A percentile compares a stretch with the other conserved stretches of the same genome.
phyloP scores from a whole-genome alignment of 2,888 invertebrate genomes.

The Epirrhoe tristata region DNA sequence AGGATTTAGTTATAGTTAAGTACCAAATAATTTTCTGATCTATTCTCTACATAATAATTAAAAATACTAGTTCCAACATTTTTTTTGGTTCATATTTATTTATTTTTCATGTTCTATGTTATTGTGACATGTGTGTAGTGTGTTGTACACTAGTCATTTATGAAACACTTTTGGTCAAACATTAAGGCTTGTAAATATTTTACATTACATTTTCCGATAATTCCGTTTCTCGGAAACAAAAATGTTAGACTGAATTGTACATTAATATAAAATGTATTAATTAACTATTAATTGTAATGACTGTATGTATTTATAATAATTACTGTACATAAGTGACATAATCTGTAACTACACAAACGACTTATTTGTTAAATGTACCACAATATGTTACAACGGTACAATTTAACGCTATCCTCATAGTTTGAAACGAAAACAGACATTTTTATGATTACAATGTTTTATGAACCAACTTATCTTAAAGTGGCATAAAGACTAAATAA shows the following conservation, averaged over 20 bases:
- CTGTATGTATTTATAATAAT: neutral
- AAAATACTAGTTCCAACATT: too few species aligned
- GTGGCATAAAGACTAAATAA: too few species aligned
- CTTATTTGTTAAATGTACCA: slow-evolving; percentile 2
- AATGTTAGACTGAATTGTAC: neutral
- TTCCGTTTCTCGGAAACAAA: too few species aligned
- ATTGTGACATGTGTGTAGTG: too few species aligned
- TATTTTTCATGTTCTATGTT: too few species aligned
- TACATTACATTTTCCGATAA: too few species aligned
- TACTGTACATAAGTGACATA: neutral
- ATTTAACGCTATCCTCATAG: neutral
- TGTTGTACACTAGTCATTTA: too few species aligned
- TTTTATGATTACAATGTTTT: neutral
- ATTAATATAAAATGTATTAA: neutral
- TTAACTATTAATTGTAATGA: neutral
- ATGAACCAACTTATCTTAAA: too few species aligned
- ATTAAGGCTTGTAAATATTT: neutral
- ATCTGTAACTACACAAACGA: neutral
- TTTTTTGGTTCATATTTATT: too few species aligned
- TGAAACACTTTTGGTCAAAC: too few species aligned
- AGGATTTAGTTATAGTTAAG: neutral
- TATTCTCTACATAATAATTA: neutral
- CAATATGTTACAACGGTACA: slow-evolving; percentile 11
- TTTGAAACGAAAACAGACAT: neutral
- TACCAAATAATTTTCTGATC: slow-evolving; percentile 15